Evolutionary conservation across 2,888 invertebrate species (phyloP).

Genomic region (Acleris cristana): DNA sequence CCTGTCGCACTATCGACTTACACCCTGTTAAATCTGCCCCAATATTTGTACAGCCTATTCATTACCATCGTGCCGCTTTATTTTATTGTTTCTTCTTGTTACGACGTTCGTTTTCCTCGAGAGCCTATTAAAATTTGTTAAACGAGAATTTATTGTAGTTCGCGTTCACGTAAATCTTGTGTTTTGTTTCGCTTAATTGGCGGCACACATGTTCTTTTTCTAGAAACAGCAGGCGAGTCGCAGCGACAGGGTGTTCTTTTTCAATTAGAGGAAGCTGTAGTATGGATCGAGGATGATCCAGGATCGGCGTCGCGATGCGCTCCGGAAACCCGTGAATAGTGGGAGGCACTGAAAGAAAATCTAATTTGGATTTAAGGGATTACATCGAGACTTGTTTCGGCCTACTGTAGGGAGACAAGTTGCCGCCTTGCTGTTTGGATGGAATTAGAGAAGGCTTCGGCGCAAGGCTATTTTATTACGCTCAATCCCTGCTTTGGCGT

Average conservation of each 20-base stretch:
- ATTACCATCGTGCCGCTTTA: conserved; percentile 69
- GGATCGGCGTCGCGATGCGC: conserved; percentile 47
- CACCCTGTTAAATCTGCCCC: conserved; percentile 79
- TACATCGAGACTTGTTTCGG: conserved; percentile 79
- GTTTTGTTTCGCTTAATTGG: conserved; percentile 47
- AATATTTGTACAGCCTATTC: conserved; percentile 80
- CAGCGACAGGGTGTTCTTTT: conserved; percentile 48
- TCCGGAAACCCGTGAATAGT: conserved; percentile 74
- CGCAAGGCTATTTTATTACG: conserved; percentile 58
- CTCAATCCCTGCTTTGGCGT: conserved; percentile 49
- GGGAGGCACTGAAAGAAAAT: conserved; percentile 78
- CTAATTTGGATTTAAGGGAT: conserved; percentile 83
- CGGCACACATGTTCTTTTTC: conserved; percentile 33
- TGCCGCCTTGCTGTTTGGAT: conserved; percentile 66
- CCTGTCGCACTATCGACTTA: conserved; percentile 79
- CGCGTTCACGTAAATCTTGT: conserved; percentile 45
- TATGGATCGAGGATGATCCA: conserved; percentile 59
- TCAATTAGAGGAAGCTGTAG: conserved; percentile 56
- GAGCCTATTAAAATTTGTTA: conserved; percentile 65
- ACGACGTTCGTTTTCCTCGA: conserved; percentile 54
- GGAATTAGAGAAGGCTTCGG: conserved; percentile 67
- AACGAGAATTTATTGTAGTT: conserved; percentile 56
- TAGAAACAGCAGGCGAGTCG: conserved; percentile 9
- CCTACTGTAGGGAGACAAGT: conserved; percentile 67
- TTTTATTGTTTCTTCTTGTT: conserved; percentile 74